Conservation (phyloP, 2,797 vertebrate genomes). For the Bucorvus abyssinicus region DNA sequence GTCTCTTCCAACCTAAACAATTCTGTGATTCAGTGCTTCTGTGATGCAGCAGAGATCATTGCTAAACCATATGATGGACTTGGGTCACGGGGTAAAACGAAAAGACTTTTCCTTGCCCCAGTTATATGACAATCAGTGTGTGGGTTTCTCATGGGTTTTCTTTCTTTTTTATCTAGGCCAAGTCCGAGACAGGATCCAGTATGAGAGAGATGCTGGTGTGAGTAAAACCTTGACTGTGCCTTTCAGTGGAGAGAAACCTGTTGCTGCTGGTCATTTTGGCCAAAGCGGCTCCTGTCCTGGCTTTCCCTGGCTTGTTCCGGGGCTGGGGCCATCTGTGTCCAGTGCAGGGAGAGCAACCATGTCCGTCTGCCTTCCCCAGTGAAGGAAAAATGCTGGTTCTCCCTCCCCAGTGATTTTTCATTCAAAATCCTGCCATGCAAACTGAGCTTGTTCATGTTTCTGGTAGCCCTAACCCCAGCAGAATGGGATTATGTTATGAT, state of each 20-base stretch:
- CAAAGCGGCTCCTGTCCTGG: neutral
- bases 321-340: neutral
- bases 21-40: neutral
- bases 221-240: conserved; percentile 69
- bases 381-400: neutral
- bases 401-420: neutral
- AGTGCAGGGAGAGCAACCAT: neutral
- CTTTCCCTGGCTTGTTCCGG: neutral
- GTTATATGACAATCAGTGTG: fast-evolving
- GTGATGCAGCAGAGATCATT: fast-evolving
- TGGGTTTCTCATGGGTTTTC: neutral
- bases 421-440: neutral
- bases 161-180: conserved; percentile 82
- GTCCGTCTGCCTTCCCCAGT: neutral
- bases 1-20: neutral
- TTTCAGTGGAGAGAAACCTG: neutral
- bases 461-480: neutral
- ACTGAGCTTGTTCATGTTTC: neutral
- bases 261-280: neutral
- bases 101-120: neutral
- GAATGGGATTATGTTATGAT: neutral
- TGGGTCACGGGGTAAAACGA: neutral
- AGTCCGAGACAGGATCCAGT: conserved; percentile 81
- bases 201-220: conserved; percentile 83
- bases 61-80: neutral